Base-by-base conservation (phyloP, 2,888 invertebrate species). In the Neocrepidodera transversa region DNA sequence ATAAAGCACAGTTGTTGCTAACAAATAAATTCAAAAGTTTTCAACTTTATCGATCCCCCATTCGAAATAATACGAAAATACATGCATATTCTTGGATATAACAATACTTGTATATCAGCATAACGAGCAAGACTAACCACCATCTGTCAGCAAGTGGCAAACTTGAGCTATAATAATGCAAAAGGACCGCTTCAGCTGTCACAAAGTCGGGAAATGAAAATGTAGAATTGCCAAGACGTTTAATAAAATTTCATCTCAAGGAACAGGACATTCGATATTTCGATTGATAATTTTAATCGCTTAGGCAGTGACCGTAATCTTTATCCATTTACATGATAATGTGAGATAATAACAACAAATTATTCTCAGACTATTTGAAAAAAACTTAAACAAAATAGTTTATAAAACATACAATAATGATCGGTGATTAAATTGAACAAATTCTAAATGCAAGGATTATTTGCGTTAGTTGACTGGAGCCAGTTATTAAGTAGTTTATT, bases 71-170 rank as follows among this genome's bases (percentile, higher is more conserved):
- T 60, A 48, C 55, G 16, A 50, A 47, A 51, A 60, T 60, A 51
- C 55, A 60, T 60, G 56, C 56, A 60, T 56, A 60, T 55, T 47
- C 56, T 56, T 43, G 60, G 40, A 40, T 47, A 60, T 60, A 60
- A 60, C 60, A 60, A 60, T 60, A 50, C 55, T 60, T 56, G 60
- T 60, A 56, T 60, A 60, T 60, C 60, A 60, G 45, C 50, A 51
- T 45, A 60, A 60, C 60, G 55, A 51, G 50, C 48, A 13, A 47
- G 50, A 47, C 50, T 56, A 55, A 49, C 60, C 60, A 56, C 50
- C 60, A 56, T 55, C 55, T 60, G 60, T 60, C 60, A 60, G 47
- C 51, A 56, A 60, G 60, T 55, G 60, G 60, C 45, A 43, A 60
- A 60, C 60, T 60, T 60, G 47, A 56, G 51, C 60, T 47, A 56